Evolutionary conservation across 1,140 invertebrate species (phyloP), one percentile per base, ranked within the genome.

Genomic region (Eurosta solidaginis): DNA sequence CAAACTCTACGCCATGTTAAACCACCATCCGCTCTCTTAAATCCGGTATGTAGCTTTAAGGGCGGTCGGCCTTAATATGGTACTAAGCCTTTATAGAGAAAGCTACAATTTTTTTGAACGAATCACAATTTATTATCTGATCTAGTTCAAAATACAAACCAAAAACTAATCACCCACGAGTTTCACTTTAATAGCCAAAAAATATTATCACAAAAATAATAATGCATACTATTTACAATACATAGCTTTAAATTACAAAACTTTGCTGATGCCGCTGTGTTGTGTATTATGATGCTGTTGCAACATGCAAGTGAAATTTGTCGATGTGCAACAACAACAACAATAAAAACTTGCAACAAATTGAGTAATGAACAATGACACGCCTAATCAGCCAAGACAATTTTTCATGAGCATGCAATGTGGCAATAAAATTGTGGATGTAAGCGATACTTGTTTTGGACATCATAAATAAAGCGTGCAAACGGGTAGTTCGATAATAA

Each of bases 241-340:
- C 59, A n/a, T n/a, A n/a, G n/a, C 29, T 68, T 68, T 17, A 68
- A 68, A 68, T 68, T 68, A 68, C 59, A 40, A 68, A 68, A 68
- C 22, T 68, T 68, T 40, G 9, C 45, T 17, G 45, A 40, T 9
- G 33, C 59, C 20, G n/a, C 59, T 40, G 59, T 40, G 33, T 0
- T 27, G 5, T n/a, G 2, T 22, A 14, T 5, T 17, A 17, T 49
- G 49, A n/a, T 27, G 27, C 54, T 17, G 54, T n/a, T 59, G 59
- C 27, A 40, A 20, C 33, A 42, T 68, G 59, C 5, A 68, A 40
- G 59, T 42, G 59, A 68, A 68, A 68, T 40, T 68, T 36, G 9
- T 68, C n/a, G n/a, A 20, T 17, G 40, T 68, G 33, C 29, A 68
- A 40, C 17, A 68, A n/a, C n/a, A n/a, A n/a, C n/a, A n/a, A n/a